phyloP scores from a whole-genome alignment of 30 jellyfish, hydroid and myxozoan genomes.

The Aurelia coerulea region DNA sequence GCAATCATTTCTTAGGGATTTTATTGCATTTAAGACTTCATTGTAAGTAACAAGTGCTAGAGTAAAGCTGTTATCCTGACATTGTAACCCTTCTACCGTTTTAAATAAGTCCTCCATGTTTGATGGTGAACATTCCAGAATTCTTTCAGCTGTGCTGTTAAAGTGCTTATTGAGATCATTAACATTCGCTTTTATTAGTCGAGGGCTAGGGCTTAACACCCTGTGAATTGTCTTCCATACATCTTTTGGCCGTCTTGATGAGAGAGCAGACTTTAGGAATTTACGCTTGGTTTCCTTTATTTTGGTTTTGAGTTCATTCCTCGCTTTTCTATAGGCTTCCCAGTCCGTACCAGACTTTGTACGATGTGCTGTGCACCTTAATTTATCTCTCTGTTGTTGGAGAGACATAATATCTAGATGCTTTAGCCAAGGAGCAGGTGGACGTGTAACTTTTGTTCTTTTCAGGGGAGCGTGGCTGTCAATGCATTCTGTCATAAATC shows the following conservation, averaged over 20 bases:
- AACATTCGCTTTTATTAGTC: slow-evolving; percentile 8
- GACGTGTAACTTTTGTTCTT: slow-evolving; percentile 55
- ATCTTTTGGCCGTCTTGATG: slow-evolving; percentile 51
- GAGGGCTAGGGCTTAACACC: slow-evolving; percentile 28
- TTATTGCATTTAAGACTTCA: slow-evolving; percentile 25
- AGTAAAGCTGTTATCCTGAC: too few relatives aligned
- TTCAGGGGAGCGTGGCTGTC: slow-evolving; percentile 72
- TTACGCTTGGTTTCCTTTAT: slow-evolving; percentile 34
- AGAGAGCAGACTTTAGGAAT: slow-evolving; percentile 9
- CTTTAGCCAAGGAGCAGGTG: slow-evolving; percentile 81
- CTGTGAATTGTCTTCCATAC: slow-evolving; percentile 63
- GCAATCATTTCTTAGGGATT: slow-evolving; percentile 15
- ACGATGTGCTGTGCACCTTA: too few relatives aligned
- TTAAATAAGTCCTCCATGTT: too few relatives aligned
- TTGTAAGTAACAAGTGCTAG: slow-evolving; percentile 21
- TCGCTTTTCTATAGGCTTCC: not conserved
- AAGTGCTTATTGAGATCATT: slow-evolving; percentile 14
- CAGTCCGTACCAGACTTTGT: too few relatives aligned
- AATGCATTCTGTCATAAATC: slow-evolving; percentile 54
- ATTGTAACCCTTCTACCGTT: too few relatives aligned
- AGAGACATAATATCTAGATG: slow-evolving; percentile 13
- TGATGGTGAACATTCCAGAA: not conserved
- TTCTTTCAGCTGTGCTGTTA: slow-evolving; percentile 28
- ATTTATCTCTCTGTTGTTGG: too few relatives aligned
- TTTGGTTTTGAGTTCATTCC: slow-evolving; percentile 31